Percentiles rank a stretch among this genome's conserved stretches.
These are phyloP conservation scores for Nylanderia fulva DNA, from an alignment of 1,140 invertebrate genomes.

Conservation along the genomic window DNA sequence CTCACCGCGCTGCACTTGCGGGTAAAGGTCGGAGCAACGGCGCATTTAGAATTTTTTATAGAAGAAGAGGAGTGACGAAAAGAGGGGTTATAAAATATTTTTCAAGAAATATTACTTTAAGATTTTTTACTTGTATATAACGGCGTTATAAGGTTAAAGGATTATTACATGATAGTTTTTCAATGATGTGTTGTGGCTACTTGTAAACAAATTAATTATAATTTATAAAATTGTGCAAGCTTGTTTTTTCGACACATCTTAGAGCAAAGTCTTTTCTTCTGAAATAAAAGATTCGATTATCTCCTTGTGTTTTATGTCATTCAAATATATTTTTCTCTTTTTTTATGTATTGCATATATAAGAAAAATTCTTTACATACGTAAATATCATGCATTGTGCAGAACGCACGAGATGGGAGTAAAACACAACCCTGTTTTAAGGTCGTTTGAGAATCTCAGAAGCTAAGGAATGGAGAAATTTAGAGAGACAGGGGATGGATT, in stretches of 20 bases:
- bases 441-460: slow-evolving; percentile 47
- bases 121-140: not conserved
- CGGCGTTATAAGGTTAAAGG: not conserved
- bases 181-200: not conserved
- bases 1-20: slow-evolving; percentile 19
- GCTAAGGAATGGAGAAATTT: slow-evolving; percentile 9
- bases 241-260: not conserved
- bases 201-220: not conserved
- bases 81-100: not conserved
- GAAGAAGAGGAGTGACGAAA: not conserved
- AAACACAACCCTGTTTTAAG: slow-evolving; percentile 40
- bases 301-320: not conserved
- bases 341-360: not conserved
- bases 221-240: slow-evolving; percentile 3
- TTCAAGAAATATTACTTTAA: not conserved
- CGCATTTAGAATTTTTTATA: slow-evolving; percentile 16
- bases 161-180: not conserved
- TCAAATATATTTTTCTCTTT: not conserved
- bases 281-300: not conserved
- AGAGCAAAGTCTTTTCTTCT: not conserved
- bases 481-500: slow-evolving; percentile 19
- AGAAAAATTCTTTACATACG: slow-evolving; percentile 25
- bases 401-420: not conserved
- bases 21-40: slow-evolving; percentile 40
- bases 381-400: not conserved